These are phyloP conservation scores for Muscicapa comitata DNA, from an alignment of 2,797 vertebrate genomes.

Conservation along the genomic window DNA sequence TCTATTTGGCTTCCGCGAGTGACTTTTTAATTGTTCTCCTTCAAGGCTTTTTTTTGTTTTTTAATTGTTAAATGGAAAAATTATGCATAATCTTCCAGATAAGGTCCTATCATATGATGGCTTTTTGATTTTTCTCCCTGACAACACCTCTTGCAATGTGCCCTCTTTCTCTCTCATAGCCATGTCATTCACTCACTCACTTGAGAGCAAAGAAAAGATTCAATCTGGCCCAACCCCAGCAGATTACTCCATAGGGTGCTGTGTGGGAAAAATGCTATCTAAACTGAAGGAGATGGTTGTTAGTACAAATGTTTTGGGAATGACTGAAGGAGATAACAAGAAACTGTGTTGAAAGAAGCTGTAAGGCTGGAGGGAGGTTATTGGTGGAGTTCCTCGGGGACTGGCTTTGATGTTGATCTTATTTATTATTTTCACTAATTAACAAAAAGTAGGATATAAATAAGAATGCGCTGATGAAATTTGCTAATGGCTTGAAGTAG, in stretches of 20 bases:
- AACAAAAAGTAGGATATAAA: neutral
- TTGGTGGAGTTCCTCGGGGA: neutral
- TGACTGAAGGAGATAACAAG: neutral
- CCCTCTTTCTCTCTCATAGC: neutral
- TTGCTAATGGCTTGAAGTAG: neutral
- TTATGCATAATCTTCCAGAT: neutral
- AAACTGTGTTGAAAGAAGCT: neutral
- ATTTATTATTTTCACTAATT: conserved; percentile 20
- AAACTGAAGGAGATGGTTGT: neutral
- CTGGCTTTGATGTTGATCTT: neutral
- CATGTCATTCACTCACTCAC: neutral
- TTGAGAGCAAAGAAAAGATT: neutral
- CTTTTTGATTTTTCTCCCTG: conserved; percentile 23
- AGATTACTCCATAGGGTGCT: neutral
- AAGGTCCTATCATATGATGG: neutral
- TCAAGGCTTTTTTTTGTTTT: neutral
- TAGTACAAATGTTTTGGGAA: neutral
- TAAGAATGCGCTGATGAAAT: neutral
- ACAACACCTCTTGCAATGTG: neutral
- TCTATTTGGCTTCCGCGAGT: neutral
- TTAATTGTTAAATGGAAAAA: neutral
- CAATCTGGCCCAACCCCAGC: neutral
- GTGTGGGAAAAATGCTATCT: neutral
- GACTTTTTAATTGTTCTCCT: neutral
- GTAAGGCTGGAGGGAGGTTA: neutral